Evolutionary conservation across 2,797 vertebrate genomes (phyloP), one percentile per base, ranked within the genome.

Genomic region (Poeciliopsis presidionis): DNA sequence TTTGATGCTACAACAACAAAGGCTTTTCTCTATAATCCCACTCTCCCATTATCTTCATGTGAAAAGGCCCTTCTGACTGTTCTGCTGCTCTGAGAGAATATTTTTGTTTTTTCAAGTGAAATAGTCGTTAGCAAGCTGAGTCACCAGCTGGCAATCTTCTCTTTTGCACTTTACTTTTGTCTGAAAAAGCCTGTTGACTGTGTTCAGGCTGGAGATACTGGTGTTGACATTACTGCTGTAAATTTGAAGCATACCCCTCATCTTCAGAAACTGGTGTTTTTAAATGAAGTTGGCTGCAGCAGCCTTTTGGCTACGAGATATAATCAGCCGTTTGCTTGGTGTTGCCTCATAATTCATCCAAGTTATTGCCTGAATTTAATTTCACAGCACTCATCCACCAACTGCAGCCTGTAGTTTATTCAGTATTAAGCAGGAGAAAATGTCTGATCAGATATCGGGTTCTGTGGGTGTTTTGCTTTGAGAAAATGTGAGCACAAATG

Each of bases 331-430:
- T 88, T 70, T 90, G 20, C 85, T 39, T 28, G 59, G 61, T 39
- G 79, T 78, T 85, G 82, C 81, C 77, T 87, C 81, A 79, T 87
- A 74, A 72, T 69, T 78, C 63, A 79, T 16, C 41, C 53, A 14
- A 81, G 77, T 69, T 77, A 51, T 70, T 36, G 51, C 77, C 57
- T 57, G 41, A 65, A 67, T 87, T 57, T 45, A 76, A 46, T 83
- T 86, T 81, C 30, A 49, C 72, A 69, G 51, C 53, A 51, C 78
- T 84, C 46, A 65, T 80, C 78, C 75, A 77, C 36, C 85, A 80
- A 82, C 49, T 46, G 51, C 41, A n/a, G 69, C 22, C 69, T 49
- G 74, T 45, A 43, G 18, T 74, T 74, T 75, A 46, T 70, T 75
- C 22, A n/a, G 4, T n/a, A 28, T 22, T 80, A 55, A 51, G 46